Evolutionary conservation across 1,140 invertebrate species (phyloP).

Genomic region (Bactericera cockerelli): DNA sequence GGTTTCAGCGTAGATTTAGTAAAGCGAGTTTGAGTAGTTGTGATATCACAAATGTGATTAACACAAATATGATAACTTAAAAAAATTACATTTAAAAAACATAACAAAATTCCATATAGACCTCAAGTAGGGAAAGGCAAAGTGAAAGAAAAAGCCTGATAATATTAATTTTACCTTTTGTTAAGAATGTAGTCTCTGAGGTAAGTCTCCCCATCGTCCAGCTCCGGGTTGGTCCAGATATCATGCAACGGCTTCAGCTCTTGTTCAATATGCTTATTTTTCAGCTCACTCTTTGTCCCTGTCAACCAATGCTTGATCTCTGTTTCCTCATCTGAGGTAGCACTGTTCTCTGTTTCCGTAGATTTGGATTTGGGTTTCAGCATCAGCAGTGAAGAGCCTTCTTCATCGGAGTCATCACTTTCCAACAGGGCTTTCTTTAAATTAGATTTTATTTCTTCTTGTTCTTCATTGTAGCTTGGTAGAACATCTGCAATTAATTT

Average conservation of each 20-base stretch:
- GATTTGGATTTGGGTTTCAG: slow-evolving; percentile 42
- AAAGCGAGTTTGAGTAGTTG: too few relatives aligned
- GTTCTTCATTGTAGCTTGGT: slow-evolving; percentile 49
- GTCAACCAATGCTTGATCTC: slow-evolving; percentile 69
- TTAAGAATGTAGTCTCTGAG: slow-evolving; percentile 85
- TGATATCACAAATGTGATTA: too few relatives aligned
- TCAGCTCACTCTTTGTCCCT: slow-evolving; percentile 50
- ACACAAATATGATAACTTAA: too few relatives aligned
- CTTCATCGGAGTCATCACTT: slow-evolving; percentile 35
- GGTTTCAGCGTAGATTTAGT: too few relatives aligned
- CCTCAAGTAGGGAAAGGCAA: too few relatives aligned
- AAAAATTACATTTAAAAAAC: too few relatives aligned
- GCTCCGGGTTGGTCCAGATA: slow-evolving; percentile 66
- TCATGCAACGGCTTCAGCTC: slow-evolving; percentile 60
- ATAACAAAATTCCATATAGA: background rate
- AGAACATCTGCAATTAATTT: slow-evolving; percentile 28
- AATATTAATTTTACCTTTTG: slow-evolving; percentile 51
- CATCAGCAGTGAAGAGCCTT: slow-evolving; percentile 35
- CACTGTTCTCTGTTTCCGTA: slow-evolving; percentile 37
- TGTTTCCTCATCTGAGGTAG: slow-evolving; percentile 39
- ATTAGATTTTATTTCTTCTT: slow-evolving; percentile 48
- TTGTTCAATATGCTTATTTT: slow-evolving; percentile 40
- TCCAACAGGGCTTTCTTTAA: slow-evolving; percentile 37
- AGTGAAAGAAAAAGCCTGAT: slow-evolving; percentile 3
- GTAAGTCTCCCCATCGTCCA: slow-evolving; percentile 74